These are phyloP conservation scores for Leptobrachium ailaonicum DNA, from an alignment of 2,113 vertebrate species.

Conservation along the genomic window DNA sequence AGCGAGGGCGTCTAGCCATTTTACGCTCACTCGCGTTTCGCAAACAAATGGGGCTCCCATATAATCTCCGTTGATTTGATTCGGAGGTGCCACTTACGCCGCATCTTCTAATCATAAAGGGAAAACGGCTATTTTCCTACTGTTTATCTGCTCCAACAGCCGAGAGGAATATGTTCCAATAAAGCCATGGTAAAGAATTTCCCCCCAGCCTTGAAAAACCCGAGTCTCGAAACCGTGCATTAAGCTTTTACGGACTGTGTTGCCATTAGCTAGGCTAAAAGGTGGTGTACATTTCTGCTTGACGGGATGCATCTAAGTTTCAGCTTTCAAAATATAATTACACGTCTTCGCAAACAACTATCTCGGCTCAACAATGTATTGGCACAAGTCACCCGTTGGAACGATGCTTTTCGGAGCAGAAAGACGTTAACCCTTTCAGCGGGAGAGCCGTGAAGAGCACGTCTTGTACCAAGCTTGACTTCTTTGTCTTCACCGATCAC, in stretches of 20 bases:
- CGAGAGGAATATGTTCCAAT: slow-evolving; percentile 15
- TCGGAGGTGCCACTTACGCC: not conserved
- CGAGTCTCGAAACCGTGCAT: slow-evolving; percentile 4
- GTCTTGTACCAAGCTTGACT: too few species aligned
- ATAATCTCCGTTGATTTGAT: not conserved
- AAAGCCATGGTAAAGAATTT: slow-evolving; percentile 8
- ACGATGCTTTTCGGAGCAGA: slow-evolving; percentile 24
- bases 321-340: slow-evolving; percentile 47
- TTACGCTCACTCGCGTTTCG: too few species aligned
- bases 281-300: slow-evolving; percentile 36
- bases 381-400: slow-evolving; percentile 15
- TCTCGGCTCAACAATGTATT: slow-evolving; percentile 9
- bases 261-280: slow-evolving; percentile 40
- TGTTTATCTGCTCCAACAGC: not conserved
- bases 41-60: too few species aligned
- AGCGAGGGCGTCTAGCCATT: too few species aligned
- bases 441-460: not conserved
- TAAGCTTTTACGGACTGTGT: slow-evolving; percentile 9
- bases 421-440: slow-evolving; percentile 11
- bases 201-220: not conserved
- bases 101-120: not conserved
- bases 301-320: slow-evolving; percentile 28
- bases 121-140: not conserved
- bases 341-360: slow-evolving; percentile 41
- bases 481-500: too few species aligned